Conservation (phyloP, 2,113 vertebrate genomes). For the Clarias batrachus region DNA sequence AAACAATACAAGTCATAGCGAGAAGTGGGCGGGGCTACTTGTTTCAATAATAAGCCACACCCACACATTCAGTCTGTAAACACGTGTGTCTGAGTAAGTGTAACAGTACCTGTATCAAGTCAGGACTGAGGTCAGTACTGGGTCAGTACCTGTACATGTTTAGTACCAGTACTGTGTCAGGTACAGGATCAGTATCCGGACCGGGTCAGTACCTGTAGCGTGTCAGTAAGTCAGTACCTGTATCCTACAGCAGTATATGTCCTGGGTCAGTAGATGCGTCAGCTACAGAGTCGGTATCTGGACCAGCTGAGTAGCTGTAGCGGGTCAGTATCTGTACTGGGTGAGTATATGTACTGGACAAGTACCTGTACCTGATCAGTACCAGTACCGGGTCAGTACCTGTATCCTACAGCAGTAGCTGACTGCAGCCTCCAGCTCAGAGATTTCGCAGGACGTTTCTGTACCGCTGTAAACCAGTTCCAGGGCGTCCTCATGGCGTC, state of each 20-base stretch:
- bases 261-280: neutral
- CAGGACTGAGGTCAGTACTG: too few relatives aligned
- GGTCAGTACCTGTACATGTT: neutral
- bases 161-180: neutral
- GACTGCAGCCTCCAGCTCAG: constrained; percentile 80
- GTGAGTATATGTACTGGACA: constrained; percentile 68
- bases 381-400: constrained; percentile 53
- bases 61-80: too few relatives aligned
- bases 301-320: neutral
- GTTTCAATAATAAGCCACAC: too few relatives aligned
- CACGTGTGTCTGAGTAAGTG: neutral
- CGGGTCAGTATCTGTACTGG: neutral
- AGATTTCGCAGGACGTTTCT: constrained; percentile 83
- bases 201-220: neutral
- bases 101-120: neutral
- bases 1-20: neutral
- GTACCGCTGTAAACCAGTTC: constrained; percentile 84
- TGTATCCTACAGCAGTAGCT: constrained; percentile 89
- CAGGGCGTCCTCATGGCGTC: constrained; percentile 82
- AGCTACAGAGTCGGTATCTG: neutral
- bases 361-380: neutral
- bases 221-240: neutral
- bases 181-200: neutral
- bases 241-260: neutral
- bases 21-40: neutral